These are phyloP conservation scores for Trachops cirrhosus DNA, from an alignment of 2,797 vertebrate species.

Conservation along the genomic window DNA sequence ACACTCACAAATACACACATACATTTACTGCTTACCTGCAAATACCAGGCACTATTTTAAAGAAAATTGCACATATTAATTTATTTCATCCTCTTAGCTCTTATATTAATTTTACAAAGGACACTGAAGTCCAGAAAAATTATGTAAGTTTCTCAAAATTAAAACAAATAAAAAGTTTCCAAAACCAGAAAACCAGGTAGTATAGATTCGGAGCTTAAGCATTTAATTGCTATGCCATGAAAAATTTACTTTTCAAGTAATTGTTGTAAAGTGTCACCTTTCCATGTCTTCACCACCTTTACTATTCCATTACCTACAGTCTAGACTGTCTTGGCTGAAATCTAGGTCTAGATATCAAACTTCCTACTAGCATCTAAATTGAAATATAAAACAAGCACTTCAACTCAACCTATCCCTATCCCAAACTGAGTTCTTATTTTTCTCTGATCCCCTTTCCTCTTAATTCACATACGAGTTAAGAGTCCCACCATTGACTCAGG, in stretches of 20 bases:
- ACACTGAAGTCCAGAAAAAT: background rate
- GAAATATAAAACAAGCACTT: background rate
- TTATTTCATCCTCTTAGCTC: conserved; percentile 3
- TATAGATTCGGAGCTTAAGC: background rate
- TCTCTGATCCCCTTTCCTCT: background rate
- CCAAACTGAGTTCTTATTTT: background rate
- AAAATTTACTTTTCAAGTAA: background rate
- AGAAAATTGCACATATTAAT: background rate
- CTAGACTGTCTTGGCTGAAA: background rate
- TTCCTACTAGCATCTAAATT: background rate
- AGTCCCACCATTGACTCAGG: background rate
- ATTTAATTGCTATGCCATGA: background rate
- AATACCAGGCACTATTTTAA: background rate
- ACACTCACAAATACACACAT: background rate
- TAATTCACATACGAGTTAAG: background rate
- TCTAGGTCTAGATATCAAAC: background rate
- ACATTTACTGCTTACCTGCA: background rate
- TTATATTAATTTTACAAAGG: background rate
- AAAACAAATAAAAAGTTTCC: background rate
- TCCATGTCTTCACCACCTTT: background rate
- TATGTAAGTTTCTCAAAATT: background rate
- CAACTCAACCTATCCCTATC: background rate
- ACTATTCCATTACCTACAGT: background rate
- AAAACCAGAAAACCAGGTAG: background rate
- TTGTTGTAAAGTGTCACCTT: background rate